A percentile compares a stretch with the other conserved stretches of the same genome.
phyloP scores from a whole-genome alignment of 2,113 vertebrate species.

The Poeciliopsis turrubarensis region DNA sequence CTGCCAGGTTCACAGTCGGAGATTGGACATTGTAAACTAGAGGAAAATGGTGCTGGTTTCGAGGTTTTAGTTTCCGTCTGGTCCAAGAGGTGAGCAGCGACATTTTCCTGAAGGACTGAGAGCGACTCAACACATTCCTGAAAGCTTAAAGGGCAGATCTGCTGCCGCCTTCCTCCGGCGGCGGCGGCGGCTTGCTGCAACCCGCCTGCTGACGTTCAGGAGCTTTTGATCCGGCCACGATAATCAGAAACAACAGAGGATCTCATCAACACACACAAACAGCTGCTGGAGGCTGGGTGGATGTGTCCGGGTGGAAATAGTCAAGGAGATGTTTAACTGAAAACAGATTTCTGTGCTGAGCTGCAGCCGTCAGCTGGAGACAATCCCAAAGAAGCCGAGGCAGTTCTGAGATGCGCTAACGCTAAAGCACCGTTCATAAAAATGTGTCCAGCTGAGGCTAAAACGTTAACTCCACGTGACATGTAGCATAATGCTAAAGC shows the following conservation, averaged over 20 bases:
- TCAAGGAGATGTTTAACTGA: not conserved
- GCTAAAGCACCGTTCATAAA: no score
- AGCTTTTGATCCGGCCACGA: not conserved
- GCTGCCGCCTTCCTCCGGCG: not conserved
- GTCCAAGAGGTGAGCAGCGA: not conserved
- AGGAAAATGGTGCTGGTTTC: not conserved
- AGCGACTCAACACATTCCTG: not conserved
- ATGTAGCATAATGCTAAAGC: no score
- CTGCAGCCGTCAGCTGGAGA: no score
- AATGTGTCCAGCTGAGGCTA: no score
- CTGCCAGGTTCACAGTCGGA: not conserved
- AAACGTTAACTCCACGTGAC: no score
- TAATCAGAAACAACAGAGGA: not conserved
- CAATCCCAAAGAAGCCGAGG: no score
- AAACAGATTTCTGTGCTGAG: not conserved
- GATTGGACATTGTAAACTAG: not conserved
- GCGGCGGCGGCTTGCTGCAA: not conserved
- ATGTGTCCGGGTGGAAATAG: not conserved
- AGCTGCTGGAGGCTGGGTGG: not conserved
- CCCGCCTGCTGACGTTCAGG: not conserved
- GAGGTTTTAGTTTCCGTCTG: not conserved
- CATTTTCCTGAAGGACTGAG: not conserved
- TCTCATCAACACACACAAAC: not conserved
- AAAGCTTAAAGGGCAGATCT: not conserved
- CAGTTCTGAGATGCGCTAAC: no score